Conservation (phyloP, 2,888 invertebrate species). For the Chymomyza amoena region DNA sequence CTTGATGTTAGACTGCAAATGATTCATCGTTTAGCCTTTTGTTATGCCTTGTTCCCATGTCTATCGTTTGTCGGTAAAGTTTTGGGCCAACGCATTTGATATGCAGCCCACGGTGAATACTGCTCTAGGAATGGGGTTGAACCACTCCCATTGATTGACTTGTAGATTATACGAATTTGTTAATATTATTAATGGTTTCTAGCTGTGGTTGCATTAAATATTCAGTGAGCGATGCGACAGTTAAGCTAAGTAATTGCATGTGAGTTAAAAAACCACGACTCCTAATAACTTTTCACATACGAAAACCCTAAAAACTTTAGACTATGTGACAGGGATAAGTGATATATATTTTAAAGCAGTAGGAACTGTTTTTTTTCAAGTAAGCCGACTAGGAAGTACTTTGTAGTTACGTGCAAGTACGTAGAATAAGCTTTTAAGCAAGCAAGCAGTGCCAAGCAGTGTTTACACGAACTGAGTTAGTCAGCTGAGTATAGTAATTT, state of each 20-base stretch:
- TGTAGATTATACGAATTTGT: neutral
- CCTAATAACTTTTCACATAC: neutral
- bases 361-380: neutral
- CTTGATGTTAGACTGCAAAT: slow-evolving; percentile 18
- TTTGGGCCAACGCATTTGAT: neutral
- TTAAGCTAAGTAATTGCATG: neutral
- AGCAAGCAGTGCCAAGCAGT: no score
- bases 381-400: neutral
- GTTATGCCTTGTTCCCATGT: slow-evolving; percentile 15
- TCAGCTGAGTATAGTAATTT: no score
- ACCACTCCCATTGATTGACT: slow-evolving; percentile 3
- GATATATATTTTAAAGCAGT: neutral
- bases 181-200: neutral
- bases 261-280: neutral
- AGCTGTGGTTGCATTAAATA: neutral
- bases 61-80: slow-evolving; percentile 52
- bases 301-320: neutral
- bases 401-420: neutral
- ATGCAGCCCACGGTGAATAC: neutral
- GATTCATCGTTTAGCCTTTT: slow-evolving; percentile 39
- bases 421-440: neutral
- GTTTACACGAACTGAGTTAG: no score
- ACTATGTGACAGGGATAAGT: neutral
- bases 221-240: neutral
- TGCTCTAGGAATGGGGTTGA: neutral